Percentiles rank a stretch among this genome's conserved stretches.
Conservation (phyloP, 1,140 invertebrate genomes). For the Danaus plexippus region DNA sequence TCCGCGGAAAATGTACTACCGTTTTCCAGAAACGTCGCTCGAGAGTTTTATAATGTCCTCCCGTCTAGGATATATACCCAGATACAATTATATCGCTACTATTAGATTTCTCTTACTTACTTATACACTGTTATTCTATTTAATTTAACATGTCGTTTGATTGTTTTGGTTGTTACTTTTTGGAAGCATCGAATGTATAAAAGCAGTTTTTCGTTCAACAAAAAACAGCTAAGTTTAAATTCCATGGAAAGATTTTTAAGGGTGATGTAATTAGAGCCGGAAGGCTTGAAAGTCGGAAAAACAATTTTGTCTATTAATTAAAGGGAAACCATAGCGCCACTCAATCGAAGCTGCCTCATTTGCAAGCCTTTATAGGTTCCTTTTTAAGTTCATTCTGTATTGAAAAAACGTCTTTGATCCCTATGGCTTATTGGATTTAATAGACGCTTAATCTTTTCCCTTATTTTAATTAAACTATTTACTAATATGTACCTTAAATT, state of each 20-base stretch:
- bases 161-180: no score
- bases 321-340: slow-evolving; percentile 27
- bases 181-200: no score
- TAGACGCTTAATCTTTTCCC: no score
- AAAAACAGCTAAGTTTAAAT: slow-evolving; percentile 11
- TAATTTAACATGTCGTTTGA: no score
- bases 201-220: neutral
- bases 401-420: slow-evolving; percentile 3
- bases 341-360: slow-evolving; percentile 39
- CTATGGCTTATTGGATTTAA: no score
- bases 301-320: slow-evolving; percentile 55
- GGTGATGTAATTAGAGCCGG: slow-evolving; percentile 38
- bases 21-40: slow-evolving; percentile 25
- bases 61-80: no score
- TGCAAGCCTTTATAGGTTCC: slow-evolving; percentile 44
- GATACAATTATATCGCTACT: no score
- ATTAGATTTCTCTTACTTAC: no score
- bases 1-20: slow-evolving; percentile 29
- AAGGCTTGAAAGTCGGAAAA: slow-evolving; percentile 37
- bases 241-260: slow-evolving; percentile 7
- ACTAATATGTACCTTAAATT: no score
- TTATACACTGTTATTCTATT: no score
- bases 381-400: slow-evolving; percentile 6
- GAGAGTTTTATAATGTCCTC: slow-evolving; percentile 8
- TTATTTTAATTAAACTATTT: no score